These are phyloP conservation scores for Forbesichthys agassizii DNA, from an alignment of 2,113 vertebrate species.

Conservation along the genomic window DNA sequence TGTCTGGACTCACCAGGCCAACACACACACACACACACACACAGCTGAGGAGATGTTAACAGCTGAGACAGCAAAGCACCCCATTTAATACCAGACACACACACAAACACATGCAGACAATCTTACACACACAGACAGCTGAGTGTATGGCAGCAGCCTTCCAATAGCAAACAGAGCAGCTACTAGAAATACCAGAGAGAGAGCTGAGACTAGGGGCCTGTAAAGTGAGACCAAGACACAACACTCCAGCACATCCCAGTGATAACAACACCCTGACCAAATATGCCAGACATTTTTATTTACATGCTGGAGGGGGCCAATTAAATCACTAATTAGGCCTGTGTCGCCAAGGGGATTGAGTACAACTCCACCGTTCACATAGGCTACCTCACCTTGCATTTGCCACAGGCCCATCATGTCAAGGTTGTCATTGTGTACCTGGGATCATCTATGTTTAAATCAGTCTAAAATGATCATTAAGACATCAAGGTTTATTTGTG, in stretches of 20 bases:
- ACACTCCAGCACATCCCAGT: constrained; percentile 50
- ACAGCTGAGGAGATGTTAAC: constrained; percentile 64
- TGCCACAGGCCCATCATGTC: no score
- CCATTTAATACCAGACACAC: constrained; percentile 39
- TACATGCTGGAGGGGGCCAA: background rate
- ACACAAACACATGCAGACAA: constrained; percentile 18
- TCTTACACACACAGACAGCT: constrained; percentile 59
- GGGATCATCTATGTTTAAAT: no score
- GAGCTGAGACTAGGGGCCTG: constrained; percentile 48
- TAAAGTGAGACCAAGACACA: constrained; percentile 55
- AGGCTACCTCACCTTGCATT: no score
- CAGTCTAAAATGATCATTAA: no score
- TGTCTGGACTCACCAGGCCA: constrained; percentile 49
- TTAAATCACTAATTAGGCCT: constrained; percentile 29
- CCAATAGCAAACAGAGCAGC: constrained; percentile 72
- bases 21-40: constrained; percentile 19
- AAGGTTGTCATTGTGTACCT: no score
- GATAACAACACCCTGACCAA: constrained; percentile 23
- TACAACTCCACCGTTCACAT: no score
- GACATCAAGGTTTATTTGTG: no score
- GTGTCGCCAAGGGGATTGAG: background rate
- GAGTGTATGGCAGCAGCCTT: constrained; percentile 55
- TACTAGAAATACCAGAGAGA: constrained; percentile 69
- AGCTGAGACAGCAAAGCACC: constrained; percentile 62
- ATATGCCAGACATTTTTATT: constrained; percentile 58